Evolutionary conservation across 1,140 invertebrate species (phyloP), one percentile per base, ranked within the genome.

Genomic region (Saccostrea cuccullata): DNA sequence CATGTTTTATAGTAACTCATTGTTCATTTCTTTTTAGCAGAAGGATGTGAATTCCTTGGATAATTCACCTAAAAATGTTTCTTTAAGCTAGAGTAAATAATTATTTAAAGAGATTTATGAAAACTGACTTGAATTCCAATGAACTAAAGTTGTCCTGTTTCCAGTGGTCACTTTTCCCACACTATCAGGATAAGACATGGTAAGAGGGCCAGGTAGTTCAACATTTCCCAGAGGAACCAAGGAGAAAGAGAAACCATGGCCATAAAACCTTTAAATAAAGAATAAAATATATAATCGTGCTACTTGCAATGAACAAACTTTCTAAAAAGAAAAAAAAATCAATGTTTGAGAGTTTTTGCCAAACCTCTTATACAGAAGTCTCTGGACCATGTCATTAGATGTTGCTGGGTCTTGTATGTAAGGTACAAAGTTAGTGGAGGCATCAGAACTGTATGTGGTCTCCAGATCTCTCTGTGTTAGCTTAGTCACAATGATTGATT

Each of bases 111-210:
- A 47, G 11, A 23, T 82, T n/a, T 3, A 15, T 64, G 26, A 55
- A 67, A 1, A 73, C 88, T 84, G 67, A 91, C 90, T 88, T 83
- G 90, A 87, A 40, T 92, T 89, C 90, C 90, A 92, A 64, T 92
- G 90, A 36, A 92, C 47, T 17, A 92, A 64, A 23, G 36, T 87
- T 20, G 83, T 82, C 55, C 84, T 87, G 30, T 85, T 87, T 2
- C 84, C 87, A 8, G 73, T 23, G 1, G 58, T 85, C 12, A 82
- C 84, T 82, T 85, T 67, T 15, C 58, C 67, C 12, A 85, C 70
- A 60, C 55, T 77, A 40, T 88, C 89, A 20, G 87, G 56, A 77
- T 87, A 87, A 20, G 86, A 87, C 13, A 91, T 84, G 9, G 77
- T 73, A 4, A 92, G 36, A 3, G 91, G 91, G 30, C 91, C 91